Conservation (phyloP, 2,888 invertebrate species). For the Caenorhabditis japonica region DNA sequence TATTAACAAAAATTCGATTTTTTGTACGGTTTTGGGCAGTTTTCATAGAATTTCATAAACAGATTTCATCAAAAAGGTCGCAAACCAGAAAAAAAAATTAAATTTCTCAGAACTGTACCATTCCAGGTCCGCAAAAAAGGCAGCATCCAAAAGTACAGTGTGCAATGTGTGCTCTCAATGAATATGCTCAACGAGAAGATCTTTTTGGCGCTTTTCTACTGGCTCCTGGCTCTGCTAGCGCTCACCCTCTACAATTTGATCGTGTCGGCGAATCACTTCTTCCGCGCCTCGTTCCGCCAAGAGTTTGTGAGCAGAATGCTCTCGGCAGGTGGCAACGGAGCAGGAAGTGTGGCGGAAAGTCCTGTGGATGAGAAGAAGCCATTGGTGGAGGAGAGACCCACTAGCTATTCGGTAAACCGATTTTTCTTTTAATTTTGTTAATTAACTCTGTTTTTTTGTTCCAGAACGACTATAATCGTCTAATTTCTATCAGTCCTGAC, state of each 20-base stretch:
- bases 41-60: too few relatives aligned
- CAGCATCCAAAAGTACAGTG: slow-evolving; percentile 60
- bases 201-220: slow-evolving; percentile 65
- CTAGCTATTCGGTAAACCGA: slow-evolving; percentile 14
- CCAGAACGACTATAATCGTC: slow-evolving; percentile 33
- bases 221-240: slow-evolving; percentile 52
- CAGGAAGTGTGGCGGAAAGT: slow-evolving; percentile 16
- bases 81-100: too few relatives aligned
- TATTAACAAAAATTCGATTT: too few relatives aligned
- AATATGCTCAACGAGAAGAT: slow-evolving; percentile 76
- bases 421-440: neutral
- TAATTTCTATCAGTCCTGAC: slow-evolving; percentile 34
- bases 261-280: slow-evolving; percentile 16
- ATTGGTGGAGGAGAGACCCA: slow-evolving; percentile 42
- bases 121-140: slow-evolving; percentile 62
- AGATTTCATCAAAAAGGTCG: too few relatives aligned
- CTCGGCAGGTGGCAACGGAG: slow-evolving; percentile 21
- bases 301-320: slow-evolving; percentile 41
- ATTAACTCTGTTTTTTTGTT: too few relatives aligned
- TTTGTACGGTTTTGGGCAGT: too few relatives aligned
- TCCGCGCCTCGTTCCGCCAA: slow-evolving; percentile 13
- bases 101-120: too few relatives aligned
- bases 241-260: slow-evolving; percentile 31
- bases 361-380: slow-evolving; percentile 25
- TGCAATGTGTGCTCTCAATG: slow-evolving; percentile 71